phyloP scores from a whole-genome alignment of 2,797 vertebrate species.

The Gymnocypris eckloni region DNA sequence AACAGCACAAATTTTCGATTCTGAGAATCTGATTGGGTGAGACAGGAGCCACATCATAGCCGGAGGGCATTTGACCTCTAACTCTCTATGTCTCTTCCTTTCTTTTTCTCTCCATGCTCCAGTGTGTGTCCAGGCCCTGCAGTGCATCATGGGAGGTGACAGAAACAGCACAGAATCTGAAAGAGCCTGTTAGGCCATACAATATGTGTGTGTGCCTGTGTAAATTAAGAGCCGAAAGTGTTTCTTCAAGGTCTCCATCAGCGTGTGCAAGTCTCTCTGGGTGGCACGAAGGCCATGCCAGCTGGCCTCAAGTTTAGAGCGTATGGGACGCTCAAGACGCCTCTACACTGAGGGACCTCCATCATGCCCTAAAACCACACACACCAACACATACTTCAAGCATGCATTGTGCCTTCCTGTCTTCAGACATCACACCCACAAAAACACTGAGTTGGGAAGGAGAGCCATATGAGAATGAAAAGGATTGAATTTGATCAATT shows the following conservation, averaged over 20 bases:
- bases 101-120: conserved; percentile 16
- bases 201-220: conserved; percentile 48
- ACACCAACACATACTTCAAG: conserved; percentile 16
- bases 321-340: conserved; percentile 73
- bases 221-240: background rate
- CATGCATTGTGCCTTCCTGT: conserved; percentile 9
- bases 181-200: conserved; percentile 57
- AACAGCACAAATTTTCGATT: conserved; percentile 26
- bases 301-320: conserved; percentile 67
- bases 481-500: conserved; percentile 27
- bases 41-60: conserved; percentile 45
- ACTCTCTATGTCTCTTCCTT: conserved; percentile 31
- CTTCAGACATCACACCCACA: background rate
- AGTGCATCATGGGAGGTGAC: conserved; percentile 68
- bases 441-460: background rate
- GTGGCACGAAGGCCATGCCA: conserved; percentile 67
- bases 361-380: conserved; percentile 19
- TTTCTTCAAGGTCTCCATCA: conserved; percentile 57
- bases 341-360: conserved; percentile 42
- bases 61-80: conserved; percentile 39
- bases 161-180: conserved; percentile 48
- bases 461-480: conserved; percentile 23
- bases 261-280: conserved; percentile 48
- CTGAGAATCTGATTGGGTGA: conserved; percentile 42
- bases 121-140: conserved; percentile 60